Evolutionary conservation across 2,797 vertebrate genomes (phyloP).

Genomic region (Sibirionetta formosa): DNA sequence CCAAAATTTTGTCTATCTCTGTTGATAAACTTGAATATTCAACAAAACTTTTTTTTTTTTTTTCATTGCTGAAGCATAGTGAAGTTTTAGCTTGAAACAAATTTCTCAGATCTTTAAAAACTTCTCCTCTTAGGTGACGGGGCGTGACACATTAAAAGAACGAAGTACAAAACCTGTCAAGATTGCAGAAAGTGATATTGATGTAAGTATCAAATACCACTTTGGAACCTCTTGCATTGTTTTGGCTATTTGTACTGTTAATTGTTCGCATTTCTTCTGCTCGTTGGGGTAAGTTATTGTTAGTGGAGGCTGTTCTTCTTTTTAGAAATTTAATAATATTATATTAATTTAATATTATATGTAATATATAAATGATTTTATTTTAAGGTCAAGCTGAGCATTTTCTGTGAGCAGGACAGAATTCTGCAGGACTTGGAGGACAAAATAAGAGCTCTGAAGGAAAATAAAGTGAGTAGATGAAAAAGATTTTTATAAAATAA

Average conservation of each 20-base stretch:
- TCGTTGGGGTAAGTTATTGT: not conserved
- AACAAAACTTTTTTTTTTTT: not conserved
- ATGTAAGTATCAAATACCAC: slow-evolving; percentile 87
- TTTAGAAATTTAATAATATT: not conserved
- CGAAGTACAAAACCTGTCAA: slow-evolving; percentile 91
- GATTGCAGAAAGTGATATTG: slow-evolving; percentile 96
- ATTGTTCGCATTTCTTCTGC: not conserved
- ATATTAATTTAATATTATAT: not conserved
- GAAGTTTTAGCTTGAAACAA: not conserved
- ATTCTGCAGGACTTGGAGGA: slow-evolving; percentile 96
- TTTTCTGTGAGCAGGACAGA: slow-evolving; percentile 97
- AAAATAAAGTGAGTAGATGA: slow-evolving; percentile 91
- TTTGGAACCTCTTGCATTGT: not conserved
- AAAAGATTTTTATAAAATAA: not conserved
- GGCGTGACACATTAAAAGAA: slow-evolving; percentile 90
- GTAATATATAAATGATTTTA: not conserved
- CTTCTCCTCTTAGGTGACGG: slow-evolving; percentile 88
- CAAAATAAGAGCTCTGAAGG: slow-evolving; percentile 93
- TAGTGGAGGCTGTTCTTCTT: not conserved
- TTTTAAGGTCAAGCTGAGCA: slow-evolving; percentile 94
- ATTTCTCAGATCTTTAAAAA: slow-evolving; percentile 52
- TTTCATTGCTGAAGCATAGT: not conserved
- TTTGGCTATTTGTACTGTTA: not conserved
- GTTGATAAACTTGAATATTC: not conserved
- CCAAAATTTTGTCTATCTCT: not conserved